phyloP scores from a whole-genome alignment of 2,113 vertebrate genomes.

The Porphyrio hochstetteri region DNA sequence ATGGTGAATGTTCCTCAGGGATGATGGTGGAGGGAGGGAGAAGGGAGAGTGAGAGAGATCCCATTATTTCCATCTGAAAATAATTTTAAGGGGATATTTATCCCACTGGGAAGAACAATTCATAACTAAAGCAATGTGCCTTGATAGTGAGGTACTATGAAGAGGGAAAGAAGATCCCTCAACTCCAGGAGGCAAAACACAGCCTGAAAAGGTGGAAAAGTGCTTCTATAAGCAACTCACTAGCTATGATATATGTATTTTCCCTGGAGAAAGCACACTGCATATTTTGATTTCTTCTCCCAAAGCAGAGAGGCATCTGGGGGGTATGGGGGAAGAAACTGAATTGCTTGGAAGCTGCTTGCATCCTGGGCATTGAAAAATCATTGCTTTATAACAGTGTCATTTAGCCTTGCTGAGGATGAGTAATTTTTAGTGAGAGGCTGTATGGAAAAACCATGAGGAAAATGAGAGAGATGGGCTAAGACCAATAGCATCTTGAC shows the following conservation, averaged over 20 bases:
- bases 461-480: neutral
- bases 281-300: neutral
- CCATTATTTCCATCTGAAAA: conserved; percentile 6
- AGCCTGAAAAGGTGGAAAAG: conserved; percentile 6
- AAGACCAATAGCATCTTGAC: neutral
- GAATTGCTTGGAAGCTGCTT: neutral
- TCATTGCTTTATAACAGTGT: neutral
- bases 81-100: conserved; percentile 12
- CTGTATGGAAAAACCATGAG: neutral
- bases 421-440: neutral
- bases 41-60: neutral
- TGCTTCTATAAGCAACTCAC: neutral
- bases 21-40: neutral
- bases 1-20: neutral
- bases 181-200: neutral
- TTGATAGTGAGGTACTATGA: neutral
- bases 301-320: neutral
- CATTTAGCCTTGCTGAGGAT: neutral
- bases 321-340: neutral
- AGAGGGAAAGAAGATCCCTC: neutral
- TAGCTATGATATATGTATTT: neutral
- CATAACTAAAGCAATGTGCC: conserved; percentile 32
- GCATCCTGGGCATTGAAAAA: neutral
- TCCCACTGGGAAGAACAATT: neutral
- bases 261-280: neutral